Percentiles rank a stretch among this genome's conserved stretches.
These are phyloP conservation scores for Callaeas wilsoni DNA, from an alignment of 2,113 vertebrate genomes.

Conservation along the genomic window DNA sequence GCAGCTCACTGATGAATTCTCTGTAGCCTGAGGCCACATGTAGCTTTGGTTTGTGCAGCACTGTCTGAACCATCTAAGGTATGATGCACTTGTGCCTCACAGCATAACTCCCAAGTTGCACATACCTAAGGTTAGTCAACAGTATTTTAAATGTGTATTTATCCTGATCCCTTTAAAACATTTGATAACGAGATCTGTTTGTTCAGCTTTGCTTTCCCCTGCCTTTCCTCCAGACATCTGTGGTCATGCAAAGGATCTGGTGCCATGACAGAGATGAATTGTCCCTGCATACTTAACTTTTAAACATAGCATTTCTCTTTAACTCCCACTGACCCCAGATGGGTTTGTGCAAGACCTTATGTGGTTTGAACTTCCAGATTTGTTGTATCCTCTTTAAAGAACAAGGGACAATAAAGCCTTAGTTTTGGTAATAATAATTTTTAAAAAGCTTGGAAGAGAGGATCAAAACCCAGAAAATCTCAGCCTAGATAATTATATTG, in stretches of 20 bases:
- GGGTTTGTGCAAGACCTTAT: background rate
- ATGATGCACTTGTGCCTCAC: background rate
- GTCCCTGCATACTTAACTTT: background rate
- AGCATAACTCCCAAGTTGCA: background rate
- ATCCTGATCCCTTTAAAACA: background rate
- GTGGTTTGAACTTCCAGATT: background rate
- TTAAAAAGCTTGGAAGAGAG: background rate
- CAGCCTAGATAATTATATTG: background rate
- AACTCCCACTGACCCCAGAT: background rate
- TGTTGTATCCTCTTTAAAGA: background rate
- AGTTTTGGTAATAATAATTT: background rate
- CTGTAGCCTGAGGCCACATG: rapidly evolving
- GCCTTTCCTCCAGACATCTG: background rate
- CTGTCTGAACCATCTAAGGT: background rate
- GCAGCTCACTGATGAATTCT: background rate
- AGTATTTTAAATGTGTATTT: background rate
- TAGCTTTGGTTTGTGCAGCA: background rate
- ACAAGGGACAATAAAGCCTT: background rate
- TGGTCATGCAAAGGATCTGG: background rate
- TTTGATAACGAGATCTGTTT: background rate
- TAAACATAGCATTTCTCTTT: background rate
- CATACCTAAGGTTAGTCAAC: background rate
- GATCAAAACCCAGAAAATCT: background rate
- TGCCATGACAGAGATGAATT: background rate
- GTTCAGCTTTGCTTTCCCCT: background rate